Percentiles rank a stretch among this genome's conserved stretches.
Conservation (phyloP, 1,140 invertebrate genomes). For the Tetraneura akinire region DNA sequence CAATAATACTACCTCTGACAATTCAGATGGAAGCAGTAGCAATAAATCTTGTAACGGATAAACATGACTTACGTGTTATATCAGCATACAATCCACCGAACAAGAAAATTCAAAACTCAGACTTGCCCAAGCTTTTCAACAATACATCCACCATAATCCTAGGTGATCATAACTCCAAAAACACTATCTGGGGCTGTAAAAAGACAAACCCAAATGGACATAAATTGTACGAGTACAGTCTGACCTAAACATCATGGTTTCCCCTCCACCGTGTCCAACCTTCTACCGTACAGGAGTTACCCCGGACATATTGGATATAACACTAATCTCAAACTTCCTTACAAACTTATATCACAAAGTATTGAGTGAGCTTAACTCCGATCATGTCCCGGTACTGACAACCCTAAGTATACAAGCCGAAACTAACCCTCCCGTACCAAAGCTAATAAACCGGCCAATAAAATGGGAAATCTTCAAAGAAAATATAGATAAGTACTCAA, state of each 20-base stretch:
- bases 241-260: not conserved
- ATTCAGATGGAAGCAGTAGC: not conserved
- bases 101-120: slow-evolving; percentile 20
- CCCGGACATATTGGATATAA: too few relatives aligned
- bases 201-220: slow-evolving; percentile 16
- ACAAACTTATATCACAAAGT: too few relatives aligned
- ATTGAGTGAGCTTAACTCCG: too few relatives aligned
- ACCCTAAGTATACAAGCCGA: not conserved
- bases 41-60: slow-evolving; percentile 1
- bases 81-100: slow-evolving; percentile 29
- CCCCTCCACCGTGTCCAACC: not conserved
- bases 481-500: too few relatives aligned
- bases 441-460: not conserved
- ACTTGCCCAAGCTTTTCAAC: not conserved
- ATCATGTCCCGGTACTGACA: not conserved
- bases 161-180: slow-evolving; percentile 40
- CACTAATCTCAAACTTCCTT: too few relatives aligned
- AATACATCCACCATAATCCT: not conserved
- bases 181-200: not conserved
- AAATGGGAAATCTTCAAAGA: too few relatives aligned
- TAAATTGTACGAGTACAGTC: not conserved
- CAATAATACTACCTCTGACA: not conserved
- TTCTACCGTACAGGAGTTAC: too few relatives aligned
- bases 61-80: not conserved
- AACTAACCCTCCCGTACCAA: not conserved